Conservation (phyloP, 1,140 invertebrate genomes). For the Ceratosolen fusciceps region DNA sequence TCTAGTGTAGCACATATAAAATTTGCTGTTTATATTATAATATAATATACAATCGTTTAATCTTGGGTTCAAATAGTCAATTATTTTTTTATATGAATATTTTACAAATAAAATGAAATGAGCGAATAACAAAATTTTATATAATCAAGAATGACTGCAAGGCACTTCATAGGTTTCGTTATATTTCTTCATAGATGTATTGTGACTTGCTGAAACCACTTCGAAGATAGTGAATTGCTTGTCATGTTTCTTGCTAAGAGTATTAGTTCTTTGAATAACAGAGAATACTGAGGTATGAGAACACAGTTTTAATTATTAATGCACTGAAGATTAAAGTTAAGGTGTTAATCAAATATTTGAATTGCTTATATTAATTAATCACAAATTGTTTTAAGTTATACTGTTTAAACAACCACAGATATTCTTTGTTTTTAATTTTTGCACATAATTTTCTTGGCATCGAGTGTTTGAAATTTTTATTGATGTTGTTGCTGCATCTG, state of each 20-base stretch:
- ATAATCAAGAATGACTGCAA: slow-evolving; percentile 53
- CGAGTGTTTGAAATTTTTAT: slow-evolving; percentile 61
- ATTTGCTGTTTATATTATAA: slow-evolving; percentile 12
- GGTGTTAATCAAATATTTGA: not conserved
- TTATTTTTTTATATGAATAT: not conserved
- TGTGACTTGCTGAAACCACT: slow-evolving; percentile 20
- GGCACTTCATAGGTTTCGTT: slow-evolving; percentile 57
- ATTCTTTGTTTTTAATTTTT: slow-evolving; percentile 35
- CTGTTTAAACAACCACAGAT: slow-evolving; percentile 30
- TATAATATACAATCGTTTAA: slow-evolving; percentile 28
- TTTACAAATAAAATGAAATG: slow-evolving; percentile 11
- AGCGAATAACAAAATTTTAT: slow-evolving; percentile 21
- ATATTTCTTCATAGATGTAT: slow-evolving; percentile 28
- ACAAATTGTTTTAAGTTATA: slow-evolving; percentile 26
- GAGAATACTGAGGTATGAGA: slow-evolving; percentile 43
- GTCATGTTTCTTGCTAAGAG: slow-evolving; percentile 47
- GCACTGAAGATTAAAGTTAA: slow-evolving; percentile 26
- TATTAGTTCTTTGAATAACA: slow-evolving; percentile 22
- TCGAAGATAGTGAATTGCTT: slow-evolving; percentile 39
- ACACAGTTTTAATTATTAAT: slow-evolving; percentile 40
- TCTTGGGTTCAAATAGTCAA: slow-evolving; percentile 16
- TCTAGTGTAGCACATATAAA: slow-evolving; percentile 32
- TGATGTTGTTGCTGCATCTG: slow-evolving; percentile 84
- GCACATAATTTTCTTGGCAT: slow-evolving; percentile 60
- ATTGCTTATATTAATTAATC: slow-evolving; percentile 25